Base-by-base conservation (phyloP, 1,140 invertebrate genomes). In the Ips nitidus region DNA sequence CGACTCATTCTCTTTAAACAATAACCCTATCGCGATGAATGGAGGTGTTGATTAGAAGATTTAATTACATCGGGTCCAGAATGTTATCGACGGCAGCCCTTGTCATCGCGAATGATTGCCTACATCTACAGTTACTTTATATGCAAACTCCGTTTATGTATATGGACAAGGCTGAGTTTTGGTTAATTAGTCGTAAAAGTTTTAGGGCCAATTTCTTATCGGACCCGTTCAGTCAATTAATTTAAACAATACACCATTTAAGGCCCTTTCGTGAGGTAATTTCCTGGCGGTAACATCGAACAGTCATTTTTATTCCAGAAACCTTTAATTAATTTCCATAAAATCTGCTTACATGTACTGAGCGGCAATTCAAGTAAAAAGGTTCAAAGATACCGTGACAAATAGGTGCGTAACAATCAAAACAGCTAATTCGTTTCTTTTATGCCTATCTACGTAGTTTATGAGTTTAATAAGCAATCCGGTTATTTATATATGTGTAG, bases 31-130 rank as follows among this genome's bases (percentile, higher is more conserved):
- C 75, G 71, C 70, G 76, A 78, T 78, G 77, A 77, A 78, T 78
- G 73, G 76, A 75, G 72, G 75, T 78, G 78, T 79, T 79, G 78
- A 79, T 79, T 79, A 77, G 78, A 77, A 76, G 75, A 78, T 79
- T 79, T 78, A 79, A 79, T 79, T 79, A 78, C 71, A 72, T 70
- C 71, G 73, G 75, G 75, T 73, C 65, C 57, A 53, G 61, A 53
- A 71, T 59, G 66, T 75, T 77, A 76, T 77, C 74, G 70, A 69
- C 72, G 67, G 66, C 71, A 69, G 64, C 62, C 71, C 71, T 69
- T 74, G 69, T 73, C 73, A 67, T 71, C 67, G 52, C 57, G 47
- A 69, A 61, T 69, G 66, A 69, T 69, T 62, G 58, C 58, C 5
- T 62, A 43, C 43, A 67, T 67, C 65, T 67, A 59, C 52, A 69